These are phyloP conservation scores for Ptilorrhoa leucosticta DNA, from an alignment of 2,113 vertebrate species.

Conservation along the genomic window DNA sequence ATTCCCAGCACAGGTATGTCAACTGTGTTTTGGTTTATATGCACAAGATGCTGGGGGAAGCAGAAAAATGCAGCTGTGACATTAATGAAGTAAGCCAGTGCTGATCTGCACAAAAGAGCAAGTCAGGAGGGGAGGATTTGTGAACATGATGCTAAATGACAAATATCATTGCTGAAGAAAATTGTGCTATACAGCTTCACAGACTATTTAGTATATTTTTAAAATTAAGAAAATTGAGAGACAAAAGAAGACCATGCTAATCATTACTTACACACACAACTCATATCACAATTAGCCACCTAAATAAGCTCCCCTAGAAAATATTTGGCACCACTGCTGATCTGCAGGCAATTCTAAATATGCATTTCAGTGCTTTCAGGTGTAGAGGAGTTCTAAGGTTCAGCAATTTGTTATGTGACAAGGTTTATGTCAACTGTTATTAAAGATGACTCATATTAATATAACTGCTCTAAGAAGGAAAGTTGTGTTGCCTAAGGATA, in stretches of 20 bases:
- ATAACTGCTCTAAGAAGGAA: neutral
- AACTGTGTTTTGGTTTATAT: rapidly evolving
- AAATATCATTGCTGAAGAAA: neutral
- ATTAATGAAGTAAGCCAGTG: neutral
- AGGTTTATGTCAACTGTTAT: neutral
- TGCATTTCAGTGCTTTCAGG: neutral
- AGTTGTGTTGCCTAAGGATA: neutral
- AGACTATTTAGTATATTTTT: neutral
- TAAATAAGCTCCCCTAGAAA: neutral
- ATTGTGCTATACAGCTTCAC: neutral
- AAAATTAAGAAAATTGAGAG: neutral
- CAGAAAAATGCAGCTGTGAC: neutral
- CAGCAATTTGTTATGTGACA: neutral
- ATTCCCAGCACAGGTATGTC: neutral
- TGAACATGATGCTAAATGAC: neutral
- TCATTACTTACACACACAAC: neutral
- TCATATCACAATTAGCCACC: neutral
- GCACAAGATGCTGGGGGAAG: neutral
- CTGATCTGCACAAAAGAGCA: neutral
- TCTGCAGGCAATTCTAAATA: neutral
- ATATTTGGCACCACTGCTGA: neutral
- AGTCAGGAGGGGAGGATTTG: neutral
- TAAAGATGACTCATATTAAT: neutral
- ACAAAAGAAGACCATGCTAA: neutral
- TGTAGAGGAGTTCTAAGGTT: neutral